Percentiles rank a stretch among this genome's conserved stretches.
Evolutionary conservation across 2,113 vertebrate genomes (phyloP).

Genomic region (Lophura nycthemera): DNA sequence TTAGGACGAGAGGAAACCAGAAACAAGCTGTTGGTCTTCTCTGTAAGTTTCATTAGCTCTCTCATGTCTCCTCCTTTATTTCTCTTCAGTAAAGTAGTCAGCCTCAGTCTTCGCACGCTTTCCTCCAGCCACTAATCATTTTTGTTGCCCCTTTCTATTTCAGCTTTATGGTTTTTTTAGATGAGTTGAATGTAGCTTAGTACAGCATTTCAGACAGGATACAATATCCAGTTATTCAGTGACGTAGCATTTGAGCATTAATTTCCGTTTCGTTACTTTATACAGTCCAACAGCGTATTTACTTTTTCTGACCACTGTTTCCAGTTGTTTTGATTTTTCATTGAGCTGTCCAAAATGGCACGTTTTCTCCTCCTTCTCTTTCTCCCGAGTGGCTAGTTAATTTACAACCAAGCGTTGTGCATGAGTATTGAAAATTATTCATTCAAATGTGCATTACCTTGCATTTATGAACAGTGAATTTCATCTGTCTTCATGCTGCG

Average conservation of each 20-base stretch:
- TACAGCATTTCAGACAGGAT: not conserved
- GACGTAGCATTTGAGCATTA: not conserved
- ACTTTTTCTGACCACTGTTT: not conserved
- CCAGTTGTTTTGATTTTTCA: not conserved
- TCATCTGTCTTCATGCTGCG: constrained; percentile 50
- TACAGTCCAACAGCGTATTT: not conserved
- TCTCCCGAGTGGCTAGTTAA: constrained; percentile 46
- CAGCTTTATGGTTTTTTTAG: constrained; percentile 13
- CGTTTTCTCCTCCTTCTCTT: constrained; percentile 22
- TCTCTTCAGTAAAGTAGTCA: constrained; percentile 36
- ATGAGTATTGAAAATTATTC: constrained; percentile 62
- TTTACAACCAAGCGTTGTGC: constrained; percentile 27
- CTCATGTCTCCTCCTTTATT: constrained; percentile 29
- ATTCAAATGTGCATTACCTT: constrained; percentile 69
- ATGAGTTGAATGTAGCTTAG: not conserved
- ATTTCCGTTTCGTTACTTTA: not conserved
- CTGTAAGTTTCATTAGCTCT: constrained; percentile 59
- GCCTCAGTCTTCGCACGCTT: not conserved
- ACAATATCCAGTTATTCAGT: not conserved
- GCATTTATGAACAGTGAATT: constrained; percentile 59
- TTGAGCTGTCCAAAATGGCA: not conserved
- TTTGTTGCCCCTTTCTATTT: constrained; percentile 40
- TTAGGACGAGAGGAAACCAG: not conserved
- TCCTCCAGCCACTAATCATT: constrained; percentile 37
- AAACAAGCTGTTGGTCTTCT: constrained; percentile 15